Conservation (phyloP, 2,113 vertebrate genomes). For the Delphinus delphis region DNA sequence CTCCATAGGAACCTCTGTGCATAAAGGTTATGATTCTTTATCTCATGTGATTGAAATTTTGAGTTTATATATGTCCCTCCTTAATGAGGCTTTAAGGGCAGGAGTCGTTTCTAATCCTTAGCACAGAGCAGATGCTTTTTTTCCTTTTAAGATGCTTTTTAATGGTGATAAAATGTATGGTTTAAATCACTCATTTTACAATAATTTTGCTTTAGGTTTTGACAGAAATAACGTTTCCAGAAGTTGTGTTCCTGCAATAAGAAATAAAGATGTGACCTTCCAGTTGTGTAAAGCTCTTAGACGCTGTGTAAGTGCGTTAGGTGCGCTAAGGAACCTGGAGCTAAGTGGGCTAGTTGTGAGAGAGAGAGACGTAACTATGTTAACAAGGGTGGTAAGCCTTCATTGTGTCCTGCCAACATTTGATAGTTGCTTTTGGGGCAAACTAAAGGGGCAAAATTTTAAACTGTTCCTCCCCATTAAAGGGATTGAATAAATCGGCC, state of each 20-base stretch:
- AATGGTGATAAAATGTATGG: not conserved
- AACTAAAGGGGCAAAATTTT: not conserved
- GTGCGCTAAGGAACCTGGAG: slow-evolving; percentile 89
- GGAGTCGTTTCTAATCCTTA: too few species aligned
- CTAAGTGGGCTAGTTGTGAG: slow-evolving; percentile 92
- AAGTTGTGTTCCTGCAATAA: slow-evolving; percentile 89
- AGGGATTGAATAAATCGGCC: slow-evolving; percentile 91
- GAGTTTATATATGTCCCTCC: too few species aligned
- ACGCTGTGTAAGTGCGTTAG: slow-evolving; percentile 89
- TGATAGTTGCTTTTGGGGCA: not conserved
- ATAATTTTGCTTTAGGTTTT: slow-evolving; percentile 79
- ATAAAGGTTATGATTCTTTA: too few species aligned
- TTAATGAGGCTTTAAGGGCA: too few species aligned
- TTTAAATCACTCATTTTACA: not conserved
- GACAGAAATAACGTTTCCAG: slow-evolving; percentile 83
- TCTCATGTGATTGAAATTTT: too few species aligned
- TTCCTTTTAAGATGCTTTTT: not conserved
- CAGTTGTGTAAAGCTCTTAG: slow-evolving; percentile 91
- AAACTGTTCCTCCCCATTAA: slow-evolving; percentile 50
- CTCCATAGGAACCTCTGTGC: too few species aligned
- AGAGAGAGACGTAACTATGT: not conserved
- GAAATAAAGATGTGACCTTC: slow-evolving; percentile 91
- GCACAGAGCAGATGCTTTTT: too few species aligned
- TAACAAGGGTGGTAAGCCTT: slow-evolving; percentile 1
- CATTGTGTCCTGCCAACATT: not conserved